Base-by-base conservation (phyloP, 1,140 invertebrate species). In the Solenopsis fugax region DNA sequence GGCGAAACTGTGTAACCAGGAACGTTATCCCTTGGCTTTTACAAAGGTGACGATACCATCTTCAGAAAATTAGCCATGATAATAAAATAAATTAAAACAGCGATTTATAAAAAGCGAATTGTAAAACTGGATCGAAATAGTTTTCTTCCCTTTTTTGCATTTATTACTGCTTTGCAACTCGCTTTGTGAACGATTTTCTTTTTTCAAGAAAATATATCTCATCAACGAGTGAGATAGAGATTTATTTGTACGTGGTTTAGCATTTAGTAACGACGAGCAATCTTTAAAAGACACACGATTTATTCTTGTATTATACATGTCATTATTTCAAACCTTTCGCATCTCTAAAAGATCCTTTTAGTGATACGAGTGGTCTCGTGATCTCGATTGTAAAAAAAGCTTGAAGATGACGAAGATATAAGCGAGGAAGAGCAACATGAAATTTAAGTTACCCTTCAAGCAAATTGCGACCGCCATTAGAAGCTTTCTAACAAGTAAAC, bases 21-120 rank as follows among this genome's bases (percentile, higher is more conserved):
- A 84, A 56, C n/a, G 24, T 58, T 56, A 69, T 69, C 64, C 29
- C n/a, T 41, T 34, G 62, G 37, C 72, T 72, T 82, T 82, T 82
- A 18, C 67, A 60, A 21, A 58, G 5, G 10, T 69, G 77, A 81
- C n/a, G 65, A 81, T 65, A 65, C 29, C 7, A 81, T 71, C 29
- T 52, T 37, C 12, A 21, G 48, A 80, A 54, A 54, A 37, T 69
- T 69, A 80, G 21, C 16, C 24, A 7, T 13, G 6, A 24, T 7
- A 18, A 16, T 41, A 54, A 81, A 81, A 45, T 34, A 7, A 50
- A 78, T 41, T 24, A 3, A 34, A 69, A 69, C 45, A 21, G 10
- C 21, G 4, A 60, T 48, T 50, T n/a, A 37, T 29, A 50, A 67
- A 29, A 80, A 13, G n/a, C 4, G 18, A 78, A 69, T 69, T 65